A percentile compares a stretch with the other conserved stretches of the same genome.
These are phyloP conservation scores for Osmerus mordax DNA, from an alignment of 2,113 vertebrate genomes.

Conservation along the genomic window DNA sequence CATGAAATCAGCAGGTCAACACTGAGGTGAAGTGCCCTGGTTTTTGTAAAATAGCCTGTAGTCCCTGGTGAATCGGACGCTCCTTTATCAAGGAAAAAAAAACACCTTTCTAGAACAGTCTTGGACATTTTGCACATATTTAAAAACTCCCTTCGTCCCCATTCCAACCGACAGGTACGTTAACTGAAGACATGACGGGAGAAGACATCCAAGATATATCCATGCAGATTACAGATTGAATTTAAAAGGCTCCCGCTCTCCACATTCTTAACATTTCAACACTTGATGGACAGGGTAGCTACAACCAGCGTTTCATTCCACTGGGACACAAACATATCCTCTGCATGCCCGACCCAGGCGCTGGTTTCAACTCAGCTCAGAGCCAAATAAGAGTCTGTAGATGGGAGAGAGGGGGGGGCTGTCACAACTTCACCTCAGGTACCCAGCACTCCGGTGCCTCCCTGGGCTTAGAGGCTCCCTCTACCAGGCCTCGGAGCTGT, in stretches of 20 bases:
- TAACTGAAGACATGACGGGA: constrained; percentile 50
- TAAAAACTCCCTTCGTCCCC: constrained; percentile 59
- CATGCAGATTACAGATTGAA: constrained; percentile 61
- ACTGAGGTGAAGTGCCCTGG: constrained; percentile 37
- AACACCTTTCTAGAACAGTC: constrained; percentile 51
- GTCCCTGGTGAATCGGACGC: constrained; percentile 41
- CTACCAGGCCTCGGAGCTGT: constrained; percentile 74
- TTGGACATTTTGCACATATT: constrained; percentile 26
- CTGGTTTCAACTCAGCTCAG: constrained; percentile 19
- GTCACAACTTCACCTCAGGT: constrained; percentile 13
- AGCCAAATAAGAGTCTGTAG: constrained; percentile 5
- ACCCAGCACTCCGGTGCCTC: not conserved
- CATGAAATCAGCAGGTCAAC: constrained; percentile 33
- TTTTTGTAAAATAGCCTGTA: constrained; percentile 46
- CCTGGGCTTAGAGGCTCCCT: not conserved
- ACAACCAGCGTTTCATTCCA: constrained; percentile 12
- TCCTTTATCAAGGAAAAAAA: constrained; percentile 41
- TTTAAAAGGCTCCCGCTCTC: constrained; percentile 12
- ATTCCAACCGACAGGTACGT: constrained; percentile 44
- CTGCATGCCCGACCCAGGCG: constrained; percentile 9
- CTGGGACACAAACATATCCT: constrained; percentile 27
- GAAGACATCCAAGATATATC: constrained; percentile 55
- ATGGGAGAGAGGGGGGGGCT: not conserved
- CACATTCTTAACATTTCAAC: constrained; percentile 33
- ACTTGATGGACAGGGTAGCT: constrained; percentile 13